Evolutionary conservation across 2,113 vertebrate species (phyloP), one percentile per base, ranked within the genome.

Genomic region (Seriola aureovittata): DNA sequence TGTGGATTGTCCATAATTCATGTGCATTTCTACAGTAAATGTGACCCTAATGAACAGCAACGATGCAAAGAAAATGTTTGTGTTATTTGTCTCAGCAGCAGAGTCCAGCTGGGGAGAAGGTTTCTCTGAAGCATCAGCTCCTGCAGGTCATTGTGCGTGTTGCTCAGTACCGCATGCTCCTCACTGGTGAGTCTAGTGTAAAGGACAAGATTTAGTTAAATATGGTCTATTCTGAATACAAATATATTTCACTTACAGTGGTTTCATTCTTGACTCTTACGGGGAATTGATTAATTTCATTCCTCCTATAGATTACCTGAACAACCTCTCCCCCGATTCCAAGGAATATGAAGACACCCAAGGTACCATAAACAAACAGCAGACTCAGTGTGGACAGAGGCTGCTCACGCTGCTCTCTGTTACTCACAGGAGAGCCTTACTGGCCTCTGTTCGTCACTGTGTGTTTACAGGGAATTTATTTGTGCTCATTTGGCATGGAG

Each of bases 311-410:
- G 98, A 99, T 96, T 99, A 99, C 91, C 94, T 99, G 90, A 99
- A 99, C 93, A 98, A 99, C 92, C 97, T 99, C 69, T 97, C 96
- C 64, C 98, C 98, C 0, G 98, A 99, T 90, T 98, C 97, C 4
- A 93, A 95, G 17, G 98, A 99, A 84, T 99, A 99, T 87, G 97
- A 97, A 89, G 93, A 95, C 88, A 99, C 98, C 10, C 98, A 99
- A 95, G 98, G 98, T 99, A 96, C 67, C 21, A 48, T 79, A 69
- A 84, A 83, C 21, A 82, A 21, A 64, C 42, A 40, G 55, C 42
- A 62, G 19, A 19, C 1, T 1, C 16, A 36, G 23, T 65, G 73
- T 64, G 48, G 52, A 68, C 64, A 67, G 11, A 67, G 29, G 55
- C 75, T 62, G 63, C 59, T 64, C 52, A 13, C 55, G 71, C 54